Evolutionary conservation across 1,140 invertebrate genomes (phyloP), one percentile per base, ranked within the genome.

Genomic region (Drosophila pruinosa): DNA sequence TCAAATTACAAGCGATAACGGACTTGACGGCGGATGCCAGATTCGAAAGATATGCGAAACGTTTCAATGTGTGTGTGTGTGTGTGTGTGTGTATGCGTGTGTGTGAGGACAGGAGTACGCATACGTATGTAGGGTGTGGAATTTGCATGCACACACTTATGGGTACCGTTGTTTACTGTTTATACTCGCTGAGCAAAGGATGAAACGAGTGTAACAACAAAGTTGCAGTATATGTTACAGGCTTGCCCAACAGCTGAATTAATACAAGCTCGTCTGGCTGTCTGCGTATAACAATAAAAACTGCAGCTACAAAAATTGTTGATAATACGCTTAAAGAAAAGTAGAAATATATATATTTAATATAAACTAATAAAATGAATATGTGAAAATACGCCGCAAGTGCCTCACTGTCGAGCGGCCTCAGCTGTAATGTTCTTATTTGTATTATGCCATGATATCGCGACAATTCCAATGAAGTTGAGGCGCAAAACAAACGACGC

Each of bases 1-100:
- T 72, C 70, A 72, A 69, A 72, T 72, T 72, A 54, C 69, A 67
- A 72, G 62, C 63, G 56, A 53, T 62, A 63, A 70, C 67, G 24
- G 26, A 19, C 56, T n/a, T 24, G 62, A 47, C 41, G 63, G 12
- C 67, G 59, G 67, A 63, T 65, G 62, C 62, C 36, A 71, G 68
- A 71, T 67, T 53, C 47, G 21, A 38, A 59, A 59, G 61, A 64
- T 71, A 64, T 71, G 34, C 39, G 63, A 21, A 47, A n/a, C 3
- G 43, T 48, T 31, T 31, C 43, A 12, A 38, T 48, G 21, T 58
- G 39, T 34, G 26, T 17, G n/a, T n/a, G n/a, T n/a, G n/a, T n/a
- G n/a, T n/a, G n/a, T n/a, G n/a, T n/a, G n/a, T n/a, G n/a, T n/a
- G n/a, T n/a, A n/a, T n/a, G n/a, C n/a, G n/a, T n/a, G n/a, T n/a